Percentiles rank a stretch among this genome's conserved stretches.
Evolutionary conservation across 2,113 vertebrate species (phyloP).

Genomic region (Pyxicephalus adspersus): DNA sequence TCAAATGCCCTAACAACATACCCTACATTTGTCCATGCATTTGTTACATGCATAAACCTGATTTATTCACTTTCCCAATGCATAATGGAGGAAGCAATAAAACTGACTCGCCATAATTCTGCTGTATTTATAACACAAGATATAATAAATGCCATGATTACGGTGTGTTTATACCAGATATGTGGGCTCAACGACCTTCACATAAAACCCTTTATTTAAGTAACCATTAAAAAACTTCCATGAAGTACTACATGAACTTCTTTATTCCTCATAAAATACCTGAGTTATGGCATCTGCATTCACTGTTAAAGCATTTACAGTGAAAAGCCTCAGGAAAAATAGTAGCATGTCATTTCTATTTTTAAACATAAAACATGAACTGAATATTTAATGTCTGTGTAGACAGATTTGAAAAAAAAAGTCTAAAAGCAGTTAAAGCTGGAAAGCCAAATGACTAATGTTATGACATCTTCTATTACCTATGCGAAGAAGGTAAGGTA

Average conservation of each 20-base stretch:
- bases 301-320: conserved; percentile 27
- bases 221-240: conserved; percentile 50
- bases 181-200: conserved; percentile 52
- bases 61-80: conserved; percentile 28
- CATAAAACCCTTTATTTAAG: conserved; percentile 56
- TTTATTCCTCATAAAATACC: conserved; percentile 50
- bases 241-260: conserved; percentile 48
- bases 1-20: neutral
- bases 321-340: conserved; percentile 46
- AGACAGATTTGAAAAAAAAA: conserved; percentile 2
- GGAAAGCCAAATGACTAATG: conserved; percentile 19
- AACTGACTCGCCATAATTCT: conserved; percentile 35
- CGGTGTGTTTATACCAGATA: conserved; percentile 53
- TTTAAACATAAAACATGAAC: conserved; percentile 35
- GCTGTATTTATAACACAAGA: conserved; percentile 29
- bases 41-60: conserved; percentile 37
- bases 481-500: neutral
- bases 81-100: conserved; percentile 44
- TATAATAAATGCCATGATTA: conserved; percentile 52
- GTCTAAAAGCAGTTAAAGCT: conserved; percentile 18
- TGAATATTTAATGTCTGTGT: conserved; percentile 20
- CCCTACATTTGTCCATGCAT: neutral
- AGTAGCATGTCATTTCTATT: conserved; percentile 46
- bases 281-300: conserved; percentile 52
- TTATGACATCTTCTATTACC: conserved; percentile 36